Evolutionary conservation across 1,140 invertebrate genomes (phyloP), one percentile per base, ranked within the genome.

Genomic region (Andrena cerasifolii): DNA sequence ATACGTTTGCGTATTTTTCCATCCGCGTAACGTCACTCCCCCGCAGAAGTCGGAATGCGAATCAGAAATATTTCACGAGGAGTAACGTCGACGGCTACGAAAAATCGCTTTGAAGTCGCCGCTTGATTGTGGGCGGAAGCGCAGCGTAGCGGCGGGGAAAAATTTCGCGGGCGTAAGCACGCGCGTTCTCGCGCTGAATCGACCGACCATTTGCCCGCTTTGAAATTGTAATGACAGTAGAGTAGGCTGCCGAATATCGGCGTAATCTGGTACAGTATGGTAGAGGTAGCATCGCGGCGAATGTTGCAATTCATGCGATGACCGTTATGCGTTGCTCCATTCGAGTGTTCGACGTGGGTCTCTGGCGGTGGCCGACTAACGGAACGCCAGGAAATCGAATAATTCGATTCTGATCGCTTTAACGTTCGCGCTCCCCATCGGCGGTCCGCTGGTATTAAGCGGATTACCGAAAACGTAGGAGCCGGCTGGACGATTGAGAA

Each of bases 401-500:
- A 81, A 85, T 85, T 85, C 82, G 72, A 84, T 78, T 85, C 71
- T 79, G 79, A 85, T 81, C 82, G 82, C 67, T 82, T 85, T 85
- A 85, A 84, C 78, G 74, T 49, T 61, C 72, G 59, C 49, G 66
- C 59, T 62, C 80, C 66, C 70, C 63, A 63, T 81, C 47, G 68
- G 47, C 10, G 47, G 68, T 24, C 49, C 51, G 28, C 31, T 58
- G 66, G 80, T 78, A 85, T 84, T 84, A 85, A 85, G 79, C 83
- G 79, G 83, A 85, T 85, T 85, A 85, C 82, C 67, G 84, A 85
- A 85, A 85, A 85, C 83, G 84, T 73, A 85, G 75, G 7, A 73
- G 53, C 58, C 66, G 70, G 67, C 74, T 49, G 59, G 33, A 26
- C 53, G 59, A 53, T 33, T 18, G 79, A 82, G 79, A 84, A 79